Evolutionary conservation across 2,888 invertebrate species (phyloP).

Genomic region (Drosophila atroscutellata): DNA sequence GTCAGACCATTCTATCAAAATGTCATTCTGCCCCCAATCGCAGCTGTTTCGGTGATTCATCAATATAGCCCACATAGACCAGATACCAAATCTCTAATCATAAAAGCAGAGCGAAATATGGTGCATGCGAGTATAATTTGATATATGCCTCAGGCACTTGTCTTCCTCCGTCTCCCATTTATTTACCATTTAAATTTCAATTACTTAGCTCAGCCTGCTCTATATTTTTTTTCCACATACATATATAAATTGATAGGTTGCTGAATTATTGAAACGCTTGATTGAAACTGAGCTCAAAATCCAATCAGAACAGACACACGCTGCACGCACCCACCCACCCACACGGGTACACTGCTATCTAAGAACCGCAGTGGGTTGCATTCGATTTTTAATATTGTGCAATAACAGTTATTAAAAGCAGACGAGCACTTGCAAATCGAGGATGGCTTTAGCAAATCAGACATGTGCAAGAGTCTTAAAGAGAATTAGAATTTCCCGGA

Average conservation of each 20-base stretch:
- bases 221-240: constrained; percentile 2
- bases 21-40: constrained; percentile 18
- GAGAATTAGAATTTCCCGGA: background rate
- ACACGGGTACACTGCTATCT: constrained; percentile 6
- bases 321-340: constrained; percentile 9
- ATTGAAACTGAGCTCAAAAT: constrained; percentile 65
- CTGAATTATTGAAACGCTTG: constrained; percentile 74
- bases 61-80: constrained; percentile 38
- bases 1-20: constrained; percentile 45
- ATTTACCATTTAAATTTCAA: constrained; percentile 74
- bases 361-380: constrained; percentile 23
- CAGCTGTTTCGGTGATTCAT: constrained; percentile 2
- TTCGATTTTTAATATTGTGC: constrained; percentile 47
- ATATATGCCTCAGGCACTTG: background rate
- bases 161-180: constrained; percentile 39
- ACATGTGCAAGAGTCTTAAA: background rate
- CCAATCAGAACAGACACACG: constrained; percentile 53
- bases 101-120: constrained; percentile 8
- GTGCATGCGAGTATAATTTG: constrained; percentile 15
- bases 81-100: constrained; percentile 43
- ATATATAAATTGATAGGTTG: constrained; percentile 35
- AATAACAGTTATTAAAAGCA: constrained; percentile 25
- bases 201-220: constrained; percentile 43
- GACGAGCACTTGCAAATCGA: constrained; percentile 11
- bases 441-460: constrained; percentile 1